Base-by-base conservation (phyloP, 2,797 vertebrate genomes). In the Chrosomus eos region DNA sequence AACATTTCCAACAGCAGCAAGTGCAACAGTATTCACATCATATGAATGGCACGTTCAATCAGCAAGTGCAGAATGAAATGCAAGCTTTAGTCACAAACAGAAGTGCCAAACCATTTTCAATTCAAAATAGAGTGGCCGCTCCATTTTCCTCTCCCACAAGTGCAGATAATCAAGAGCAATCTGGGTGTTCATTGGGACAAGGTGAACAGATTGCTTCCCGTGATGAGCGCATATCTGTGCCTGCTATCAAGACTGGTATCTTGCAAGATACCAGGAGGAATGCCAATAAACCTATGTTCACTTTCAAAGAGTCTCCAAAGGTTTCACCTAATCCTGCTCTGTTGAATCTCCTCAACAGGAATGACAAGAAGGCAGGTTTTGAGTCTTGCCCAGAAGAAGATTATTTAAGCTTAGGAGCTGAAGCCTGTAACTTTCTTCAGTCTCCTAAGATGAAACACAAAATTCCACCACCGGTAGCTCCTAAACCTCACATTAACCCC, bases 391-490 rank as follows among this genome's bases (percentile, higher is more conserved):
- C 96, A 1, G 98, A 99, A 90, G 98, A 99, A 93, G 98, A 99
- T 95, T 99, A 99, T 94, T 97, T 99, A 88, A 99, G 98, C 82
- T 93, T 99, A 80, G 98, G 98, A 48, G 98, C 98, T 58, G 98
- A 99, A 94, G 98, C 98, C 87, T 99, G 98, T 88, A 99, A 99
- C 92, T 99, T 99, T 90, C 96, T 99, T 92, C 98, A 98, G 85
- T 91, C 94, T 75, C 88, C 96, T 85, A 88, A 93, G 66, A 88
- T 94, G 64, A 98, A 98, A 90, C 95, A 96, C 77, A 99, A 99
- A 93, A 95, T 93, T 73, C 98, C 98, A 83, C 98, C 98, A 75
- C 98, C 98, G 38, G 98, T 99, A 43, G 98, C 98, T 87, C 98
- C 98, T 23, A 99, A 99, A 83, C 98, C 98, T 64, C 88, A 94